Evolutionary conservation across 2,888 invertebrate species (phyloP), one percentile per base, ranked within the genome.

Genomic region (Allacma fusca): DNA sequence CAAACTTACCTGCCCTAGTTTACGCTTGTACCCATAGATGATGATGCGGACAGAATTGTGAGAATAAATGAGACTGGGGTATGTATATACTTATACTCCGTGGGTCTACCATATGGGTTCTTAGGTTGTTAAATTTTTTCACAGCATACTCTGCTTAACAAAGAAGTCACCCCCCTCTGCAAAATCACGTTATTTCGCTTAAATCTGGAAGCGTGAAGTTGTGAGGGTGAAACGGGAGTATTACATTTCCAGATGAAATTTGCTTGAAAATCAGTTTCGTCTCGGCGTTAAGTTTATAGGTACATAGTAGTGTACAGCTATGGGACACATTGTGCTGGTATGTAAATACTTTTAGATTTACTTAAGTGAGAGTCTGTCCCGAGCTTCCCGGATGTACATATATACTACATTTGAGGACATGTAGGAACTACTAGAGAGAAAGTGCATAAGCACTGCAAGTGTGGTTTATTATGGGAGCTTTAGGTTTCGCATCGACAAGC

Each of bases 401-500:
- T 34, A 34, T 34, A 34, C 4, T 50, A 50, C 16, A n/a, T 16
- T 9, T 50, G 50, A 1, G 5, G 50, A 16, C 34, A 4, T 34
- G 34, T 9, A 50, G 50, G 2, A 16, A 50, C 7, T 50, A 50
- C 7, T 34, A 50, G 1, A 40, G 40, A 40, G 5, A 13, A 13
- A 9, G 5, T 40, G 40, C 13, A 40, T 9, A 13, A 9, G 40
- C 40, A 40, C n/a, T 50, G 50, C 5, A 19, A 50, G 34, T 34
- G 34, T 34, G 50, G 50, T 50, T 50, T 50, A 9, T 34, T 34
- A 50, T 50, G n/a, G 16, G 50, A 50, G 50, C 50, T 50, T n/a
- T 50, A 50, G 50, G 50, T 50, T 50, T 50, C 50, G 50, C 50
- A 50, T 50, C 50, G 50, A 50, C 50, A 50, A 50, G 50, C 50